Evolutionary conservation across 2,113 vertebrate genomes (phyloP).

Genomic region (Melierax canorus): DNA sequence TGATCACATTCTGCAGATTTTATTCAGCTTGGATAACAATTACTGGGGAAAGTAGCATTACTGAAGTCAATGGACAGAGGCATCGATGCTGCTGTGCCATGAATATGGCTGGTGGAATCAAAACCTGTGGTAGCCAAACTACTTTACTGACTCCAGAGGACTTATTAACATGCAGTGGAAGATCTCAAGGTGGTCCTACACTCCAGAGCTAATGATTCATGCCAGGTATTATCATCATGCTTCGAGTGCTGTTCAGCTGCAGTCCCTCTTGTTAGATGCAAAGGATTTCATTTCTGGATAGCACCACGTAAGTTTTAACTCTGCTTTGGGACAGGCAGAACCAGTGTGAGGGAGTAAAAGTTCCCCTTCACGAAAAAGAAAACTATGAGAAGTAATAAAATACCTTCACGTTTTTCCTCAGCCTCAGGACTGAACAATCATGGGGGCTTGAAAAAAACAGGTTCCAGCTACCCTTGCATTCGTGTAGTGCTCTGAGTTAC

Average conservation of each 20-base stretch:
- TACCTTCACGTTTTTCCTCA: background rate
- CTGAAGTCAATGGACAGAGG: background rate
- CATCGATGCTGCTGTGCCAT: background rate
- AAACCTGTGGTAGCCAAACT: background rate
- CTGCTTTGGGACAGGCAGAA: background rate
- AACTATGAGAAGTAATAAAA: background rate
- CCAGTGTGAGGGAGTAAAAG: background rate
- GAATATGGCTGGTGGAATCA: background rate
- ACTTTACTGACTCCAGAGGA: background rate
- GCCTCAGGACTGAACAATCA: background rate
- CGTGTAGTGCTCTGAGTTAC: rapidly evolving
- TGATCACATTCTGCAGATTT: background rate
- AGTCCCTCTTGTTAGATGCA: background rate
- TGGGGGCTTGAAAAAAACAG: background rate
- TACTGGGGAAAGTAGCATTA: background rate
- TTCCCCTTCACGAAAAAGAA: background rate
- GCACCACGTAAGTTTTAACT: background rate
- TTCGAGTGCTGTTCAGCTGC: background rate
- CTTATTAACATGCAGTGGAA: background rate
- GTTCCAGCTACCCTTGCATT: background rate
- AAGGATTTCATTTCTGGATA: background rate
- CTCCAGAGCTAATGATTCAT: constrained; percentile 8
- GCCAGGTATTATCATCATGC: background rate
- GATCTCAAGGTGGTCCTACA: background rate
- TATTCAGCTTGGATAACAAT: background rate